Percentiles rank a stretch among this genome's conserved stretches.
phyloP scores from a whole-genome alignment of 2,797 vertebrate species.

The Peromyscus melanophrys region DNA sequence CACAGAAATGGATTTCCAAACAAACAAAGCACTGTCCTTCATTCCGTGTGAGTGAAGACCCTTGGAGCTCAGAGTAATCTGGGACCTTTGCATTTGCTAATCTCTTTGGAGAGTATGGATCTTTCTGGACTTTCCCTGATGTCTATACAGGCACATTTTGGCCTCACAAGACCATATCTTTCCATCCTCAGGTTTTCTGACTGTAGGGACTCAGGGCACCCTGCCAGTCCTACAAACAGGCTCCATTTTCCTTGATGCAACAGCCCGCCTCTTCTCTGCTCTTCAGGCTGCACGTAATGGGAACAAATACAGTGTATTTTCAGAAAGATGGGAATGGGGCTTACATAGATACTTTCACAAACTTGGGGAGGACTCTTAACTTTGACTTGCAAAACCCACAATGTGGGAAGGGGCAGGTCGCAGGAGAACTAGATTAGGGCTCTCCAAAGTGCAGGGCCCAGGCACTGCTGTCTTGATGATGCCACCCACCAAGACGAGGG shows the following conservation, averaged over 20 bases:
- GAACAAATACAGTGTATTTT: neutral
- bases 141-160: neutral
- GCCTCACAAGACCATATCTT: neutral
- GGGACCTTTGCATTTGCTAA: neutral
- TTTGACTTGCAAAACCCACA: neutral
- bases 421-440: neutral
- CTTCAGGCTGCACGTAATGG: neutral
- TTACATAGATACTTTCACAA: neutral
- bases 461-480: neutral
- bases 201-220: neutral
- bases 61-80: neutral
- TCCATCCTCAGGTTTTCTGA: neutral
- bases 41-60: neutral
- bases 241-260: neutral
- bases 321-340: neutral
- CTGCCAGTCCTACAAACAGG: neutral
- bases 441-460: neutral
- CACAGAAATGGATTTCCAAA: neutral
- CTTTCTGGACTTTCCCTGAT: neutral
- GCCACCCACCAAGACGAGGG: neutral
- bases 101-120: neutral
- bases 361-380: neutral
- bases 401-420: neutral
- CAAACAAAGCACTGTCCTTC: neutral
- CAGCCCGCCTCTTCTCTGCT: neutral